Base-by-base conservation (phyloP, 1,140 invertebrate genomes). In the Drosophila tropicalis region DNA sequence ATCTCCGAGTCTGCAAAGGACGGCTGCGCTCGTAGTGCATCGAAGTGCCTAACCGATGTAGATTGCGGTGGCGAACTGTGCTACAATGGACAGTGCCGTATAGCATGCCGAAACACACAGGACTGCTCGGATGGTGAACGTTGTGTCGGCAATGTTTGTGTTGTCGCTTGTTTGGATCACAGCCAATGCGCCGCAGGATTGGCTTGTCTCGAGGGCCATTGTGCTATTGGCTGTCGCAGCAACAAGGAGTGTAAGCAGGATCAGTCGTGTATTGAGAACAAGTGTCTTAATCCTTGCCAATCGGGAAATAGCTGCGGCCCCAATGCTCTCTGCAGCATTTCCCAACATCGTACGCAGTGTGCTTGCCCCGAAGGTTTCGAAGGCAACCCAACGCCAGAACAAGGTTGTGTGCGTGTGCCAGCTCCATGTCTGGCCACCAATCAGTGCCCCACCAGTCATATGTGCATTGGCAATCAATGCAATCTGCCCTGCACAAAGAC, bases 351-450 rank as follows among this genome's bases (percentile, higher is more conserved):
- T 15, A 95, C 95, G 2, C 93, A 94, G 22, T 98, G 97, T 90
- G 94, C 94, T 56, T 98, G 97, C 89, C 96, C 97, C 1, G 90
- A 94, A 34, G 96, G 96, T 36, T 98, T 98, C 89, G 95, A 96
- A 90, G 96, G 96, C 5, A 96, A 96, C 79, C 97, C 97, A n/a
- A 96, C 95, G n/a, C 95, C 97, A 3, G 94, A 97, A 87, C 96
- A 98, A 92, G 97, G 97, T 2, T 98, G 97, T 86, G 95, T 97
- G 10, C 92, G 97, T 78, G 94, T 96, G 64, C 95, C 96, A 12
- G 93, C 92, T 40, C 83, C 93, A 7, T 98, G 97, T 85, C 90
- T 93, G 70, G 93, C 93, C 62, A 94, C 93, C 47, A 94, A 94
- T 29, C 94, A 96, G 57, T 98, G 97, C 90, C 95, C 96, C 1